phyloP scores from a whole-genome alignment of 1,140 invertebrate genomes.

The Manduca sexta region DNA sequence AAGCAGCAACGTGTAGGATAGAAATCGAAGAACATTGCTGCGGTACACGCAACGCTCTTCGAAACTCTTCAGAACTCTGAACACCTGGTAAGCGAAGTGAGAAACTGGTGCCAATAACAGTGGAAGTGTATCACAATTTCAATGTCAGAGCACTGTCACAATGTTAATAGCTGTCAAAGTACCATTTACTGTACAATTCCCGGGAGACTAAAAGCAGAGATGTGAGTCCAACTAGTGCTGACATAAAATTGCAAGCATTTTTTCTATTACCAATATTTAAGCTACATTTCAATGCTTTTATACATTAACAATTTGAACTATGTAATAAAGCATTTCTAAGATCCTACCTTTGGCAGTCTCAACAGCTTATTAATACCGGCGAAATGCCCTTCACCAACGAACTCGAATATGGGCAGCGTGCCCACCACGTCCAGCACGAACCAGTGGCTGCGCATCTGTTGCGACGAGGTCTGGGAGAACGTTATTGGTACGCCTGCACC shows the following conservation, averaged over 20 bases:
- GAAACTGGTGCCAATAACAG: too few species aligned
- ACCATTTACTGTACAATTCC: too few species aligned
- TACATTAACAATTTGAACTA: too few species aligned
- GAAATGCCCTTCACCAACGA: conserved; percentile 38
- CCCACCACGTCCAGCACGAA: conserved; percentile 46
- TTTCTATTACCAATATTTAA: too few species aligned
- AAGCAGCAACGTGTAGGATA: conserved; percentile 40
- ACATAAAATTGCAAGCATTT: too few species aligned
- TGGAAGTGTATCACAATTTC: too few species aligned
- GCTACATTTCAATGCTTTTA: too few species aligned
- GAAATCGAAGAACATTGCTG: conserved; percentile 40
- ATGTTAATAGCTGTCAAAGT: too few species aligned
- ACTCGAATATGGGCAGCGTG: conserved; percentile 45
- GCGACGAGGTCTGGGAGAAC: conserved; percentile 44
- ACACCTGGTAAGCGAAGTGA: conserved; percentile 28
- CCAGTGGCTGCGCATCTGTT: conserved; percentile 47
- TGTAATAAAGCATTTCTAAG: not conserved
- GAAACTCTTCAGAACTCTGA: conserved; percentile 36
- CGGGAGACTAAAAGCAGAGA: too few species aligned
- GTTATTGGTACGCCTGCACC: conserved; percentile 48
- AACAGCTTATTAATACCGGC: conserved; percentile 52
- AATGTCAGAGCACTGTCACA: too few species aligned
- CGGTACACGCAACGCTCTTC: conserved; percentile 49
- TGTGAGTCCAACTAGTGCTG: too few species aligned
- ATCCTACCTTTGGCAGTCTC: conserved; percentile 40